These are phyloP conservation scores for Solea solea DNA, from an alignment of 2,113 vertebrate genomes.

Conservation along the genomic window DNA sequence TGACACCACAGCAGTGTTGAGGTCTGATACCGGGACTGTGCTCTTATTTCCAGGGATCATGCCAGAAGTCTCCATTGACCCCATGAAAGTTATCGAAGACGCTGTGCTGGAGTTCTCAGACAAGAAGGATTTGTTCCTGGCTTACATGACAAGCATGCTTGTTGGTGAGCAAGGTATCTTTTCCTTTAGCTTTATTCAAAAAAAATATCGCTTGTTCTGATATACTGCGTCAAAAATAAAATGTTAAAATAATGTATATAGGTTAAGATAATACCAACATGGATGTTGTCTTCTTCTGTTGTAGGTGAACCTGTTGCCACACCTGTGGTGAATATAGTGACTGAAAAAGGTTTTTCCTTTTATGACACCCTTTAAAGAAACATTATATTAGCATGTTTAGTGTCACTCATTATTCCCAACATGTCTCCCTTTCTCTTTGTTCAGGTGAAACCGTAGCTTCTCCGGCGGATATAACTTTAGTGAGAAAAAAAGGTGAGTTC, in stretches of 20 bases:
- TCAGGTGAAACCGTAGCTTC: slow-evolving; percentile 59
- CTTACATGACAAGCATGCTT: slow-evolving; percentile 78
- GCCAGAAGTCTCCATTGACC: slow-evolving; percentile 74
- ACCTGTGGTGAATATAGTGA: slow-evolving; percentile 47
- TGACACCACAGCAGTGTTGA: no score
- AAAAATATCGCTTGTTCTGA: not conserved
- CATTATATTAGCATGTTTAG: not conserved
- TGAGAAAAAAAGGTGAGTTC: slow-evolving; percentile 77
- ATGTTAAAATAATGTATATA: not conserved
- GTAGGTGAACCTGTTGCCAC: slow-evolving; percentile 47
- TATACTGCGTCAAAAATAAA: not conserved
- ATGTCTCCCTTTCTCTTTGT: slow-evolving; percentile 11
- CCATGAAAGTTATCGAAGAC: slow-evolving; percentile 78
- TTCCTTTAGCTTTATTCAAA: not conserved
- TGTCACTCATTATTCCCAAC: not conserved
- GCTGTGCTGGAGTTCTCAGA: slow-evolving; percentile 74
- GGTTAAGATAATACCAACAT: not conserved
- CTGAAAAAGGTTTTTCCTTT: slow-evolving; percentile 64
- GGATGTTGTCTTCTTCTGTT: slow-evolving; percentile 3
- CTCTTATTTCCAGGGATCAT: slow-evolving; percentile 62
- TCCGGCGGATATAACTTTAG: slow-evolving; percentile 54
- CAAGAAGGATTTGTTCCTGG: slow-evolving; percentile 74
- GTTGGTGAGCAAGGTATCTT: slow-evolving; percentile 75
- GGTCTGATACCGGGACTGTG: not conserved
- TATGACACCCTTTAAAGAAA: not conserved